A percentile compares a stretch with the other conserved stretches of the same genome.
phyloP scores from a whole-genome alignment of 2,113 vertebrate genomes.

The Lagenorhynchus albirostris region DNA sequence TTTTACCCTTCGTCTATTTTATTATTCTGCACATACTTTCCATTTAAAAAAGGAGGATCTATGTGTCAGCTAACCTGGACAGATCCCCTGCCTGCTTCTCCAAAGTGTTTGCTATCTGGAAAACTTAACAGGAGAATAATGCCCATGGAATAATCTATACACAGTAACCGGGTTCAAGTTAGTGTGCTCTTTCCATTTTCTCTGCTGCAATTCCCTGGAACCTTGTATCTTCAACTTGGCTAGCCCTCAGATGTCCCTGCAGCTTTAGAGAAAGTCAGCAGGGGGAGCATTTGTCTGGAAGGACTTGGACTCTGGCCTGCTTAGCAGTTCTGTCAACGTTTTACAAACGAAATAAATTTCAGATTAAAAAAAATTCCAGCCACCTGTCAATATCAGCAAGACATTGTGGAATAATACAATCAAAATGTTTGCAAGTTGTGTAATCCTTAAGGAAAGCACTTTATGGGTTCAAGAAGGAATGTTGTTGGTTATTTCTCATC shows the following conservation, averaged over 20 bases:
- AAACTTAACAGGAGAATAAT: conserved; percentile 70
- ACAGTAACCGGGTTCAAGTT: conserved; percentile 47
- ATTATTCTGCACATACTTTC: conserved; percentile 41
- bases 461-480: not conserved
- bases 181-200: conserved; percentile 55
- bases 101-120: conserved; percentile 41
- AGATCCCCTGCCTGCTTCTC: conserved; percentile 57
- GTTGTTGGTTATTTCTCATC: conserved; percentile 1
- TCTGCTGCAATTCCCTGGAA: not conserved
- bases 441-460: conserved; percentile 23
- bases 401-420: not conserved
- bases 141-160: conserved; percentile 66
- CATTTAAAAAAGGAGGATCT: conserved; percentile 64
- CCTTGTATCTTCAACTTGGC: conserved; percentile 55
- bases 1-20: conserved; percentile 43
- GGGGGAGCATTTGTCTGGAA: conserved; percentile 81
- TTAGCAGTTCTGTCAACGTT: conserved; percentile 69
- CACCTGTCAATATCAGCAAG: not conserved
- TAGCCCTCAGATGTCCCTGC: conserved; percentile 76
- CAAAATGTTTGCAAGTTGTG: not conserved
- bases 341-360: conserved; percentile 63
- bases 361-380: not conserved
- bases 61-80: conserved; percentile 66
- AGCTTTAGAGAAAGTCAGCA: conserved; percentile 79
- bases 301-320: conserved; percentile 65